Conservation (phyloP, 2,113 vertebrate genomes). For the Hippocampus comes region DNA sequence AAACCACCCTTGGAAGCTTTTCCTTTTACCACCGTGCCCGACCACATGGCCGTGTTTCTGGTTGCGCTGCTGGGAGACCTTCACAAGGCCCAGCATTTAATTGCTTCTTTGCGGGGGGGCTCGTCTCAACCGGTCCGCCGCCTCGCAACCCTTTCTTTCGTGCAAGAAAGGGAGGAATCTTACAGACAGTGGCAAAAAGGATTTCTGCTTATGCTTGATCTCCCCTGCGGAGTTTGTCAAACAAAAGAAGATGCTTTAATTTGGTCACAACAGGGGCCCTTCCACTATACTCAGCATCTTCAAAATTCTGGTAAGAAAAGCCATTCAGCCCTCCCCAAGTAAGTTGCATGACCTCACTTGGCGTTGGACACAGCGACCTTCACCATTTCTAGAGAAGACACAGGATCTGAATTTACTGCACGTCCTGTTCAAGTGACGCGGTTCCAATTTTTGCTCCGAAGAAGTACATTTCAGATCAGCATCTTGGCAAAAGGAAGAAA, state of each 20-base stretch:
- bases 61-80: constrained; percentile 59
- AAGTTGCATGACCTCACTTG: constrained; percentile 42
- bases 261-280: constrained; percentile 66
- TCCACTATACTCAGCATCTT: constrained; percentile 44
- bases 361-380: no score
- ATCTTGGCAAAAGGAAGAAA: no score
- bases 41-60: constrained; percentile 47
- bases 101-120: constrained; percentile 76
- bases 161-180: constrained; percentile 49
- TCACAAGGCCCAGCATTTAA: constrained; percentile 76
- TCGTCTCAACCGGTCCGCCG: constrained; percentile 67
- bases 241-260: constrained; percentile 75
- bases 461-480: no score
- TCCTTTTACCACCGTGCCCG: constrained; percentile 50
- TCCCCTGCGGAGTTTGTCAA: constrained; percentile 72
- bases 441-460: no score
- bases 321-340: constrained; percentile 34
- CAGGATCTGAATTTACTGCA: not conserved
- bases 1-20: constrained; percentile 53
- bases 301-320: constrained; percentile 49
- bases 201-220: constrained; percentile 67
- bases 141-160: constrained; percentile 55
- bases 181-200: constrained; percentile 63
- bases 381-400: no score
- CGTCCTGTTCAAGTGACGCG: no score